Evolutionary conservation across 2,113 vertebrate species (phyloP).

Genomic region (Larimichthys crocea): DNA sequence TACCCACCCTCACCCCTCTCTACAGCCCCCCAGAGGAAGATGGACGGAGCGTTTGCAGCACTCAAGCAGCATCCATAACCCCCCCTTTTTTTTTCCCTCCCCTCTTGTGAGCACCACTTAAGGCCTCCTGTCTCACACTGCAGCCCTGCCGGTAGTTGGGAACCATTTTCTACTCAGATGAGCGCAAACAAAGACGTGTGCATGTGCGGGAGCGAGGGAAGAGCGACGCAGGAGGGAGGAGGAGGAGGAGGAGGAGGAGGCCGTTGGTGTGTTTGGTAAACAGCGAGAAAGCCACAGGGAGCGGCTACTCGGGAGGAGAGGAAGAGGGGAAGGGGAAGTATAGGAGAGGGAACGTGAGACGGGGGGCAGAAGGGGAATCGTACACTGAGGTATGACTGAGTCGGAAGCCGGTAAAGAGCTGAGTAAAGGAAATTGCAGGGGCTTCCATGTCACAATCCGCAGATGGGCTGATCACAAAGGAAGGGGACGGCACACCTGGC

Average conservation of each 20-base stretch:
- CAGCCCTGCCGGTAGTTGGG: conserved; percentile 51
- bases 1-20: conserved; percentile 17
- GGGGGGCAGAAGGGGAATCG: conserved; percentile 27
- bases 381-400: conserved; percentile 20
- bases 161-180: conserved; percentile 81
- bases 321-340: conserved; percentile 58
- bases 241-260: conserved; percentile 51
- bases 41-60: conserved; percentile 2
- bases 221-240: conserved; percentile 23
- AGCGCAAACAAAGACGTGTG: conserved; percentile 78
- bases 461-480: conserved; percentile 54
- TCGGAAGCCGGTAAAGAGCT: conserved; percentile 59
- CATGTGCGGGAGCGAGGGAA: conserved; percentile 58
- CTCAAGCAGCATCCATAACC: conserved; percentile 37
- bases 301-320: conserved; percentile 46
- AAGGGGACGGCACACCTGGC: conserved; percentile 56
- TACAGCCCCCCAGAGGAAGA: conserved; percentile 28
- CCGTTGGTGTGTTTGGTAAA: conserved; percentile 81
- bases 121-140: conserved; percentile 70
- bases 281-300: conserved; percentile 66
- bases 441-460: conserved; percentile 62
- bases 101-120: conserved; percentile 62
- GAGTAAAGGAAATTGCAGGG: conserved; percentile 65
- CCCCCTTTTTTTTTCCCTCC: conserved; percentile 5
- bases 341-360: conserved; percentile 46